These are phyloP conservation scores for Rhinopomastus cyanomelas DNA, from an alignment of 2,113 vertebrate species.

Conservation along the genomic window DNA sequence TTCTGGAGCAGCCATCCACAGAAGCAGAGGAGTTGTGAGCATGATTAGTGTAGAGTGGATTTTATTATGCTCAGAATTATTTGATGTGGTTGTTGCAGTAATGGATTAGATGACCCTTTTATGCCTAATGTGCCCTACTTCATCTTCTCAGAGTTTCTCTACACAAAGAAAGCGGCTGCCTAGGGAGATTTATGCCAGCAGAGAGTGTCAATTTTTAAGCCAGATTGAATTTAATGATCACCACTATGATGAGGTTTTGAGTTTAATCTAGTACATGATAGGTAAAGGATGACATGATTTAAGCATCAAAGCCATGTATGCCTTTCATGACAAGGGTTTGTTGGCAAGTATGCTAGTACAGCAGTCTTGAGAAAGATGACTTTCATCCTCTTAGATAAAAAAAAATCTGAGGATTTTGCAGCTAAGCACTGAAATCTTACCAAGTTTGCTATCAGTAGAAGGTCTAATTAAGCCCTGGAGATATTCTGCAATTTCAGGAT, in stretches of 20 bases:
- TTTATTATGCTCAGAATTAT: not conserved
- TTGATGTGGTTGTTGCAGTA: not conserved
- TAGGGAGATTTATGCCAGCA: not conserved
- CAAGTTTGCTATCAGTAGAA: not conserved
- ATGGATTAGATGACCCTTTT: not conserved
- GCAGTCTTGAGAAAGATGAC: not conserved
- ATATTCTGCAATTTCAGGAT: not conserved
- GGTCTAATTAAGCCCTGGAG: not conserved
- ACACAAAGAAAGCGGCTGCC: not conserved
- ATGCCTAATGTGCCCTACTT: not conserved
- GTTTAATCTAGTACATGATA: not conserved
- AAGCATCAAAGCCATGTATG: not conserved
- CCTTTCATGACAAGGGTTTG: not conserved
- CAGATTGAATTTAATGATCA: constrained; percentile 14
- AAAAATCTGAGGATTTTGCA: not conserved
- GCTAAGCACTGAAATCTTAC: not conserved
- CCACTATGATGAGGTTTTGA: constrained; percentile 11
- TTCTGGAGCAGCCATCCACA: not conserved
- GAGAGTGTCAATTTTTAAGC: not conserved
- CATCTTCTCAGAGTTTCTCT: not conserved
- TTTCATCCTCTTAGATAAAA: constrained; percentile 1
- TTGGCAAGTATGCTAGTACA: not conserved
- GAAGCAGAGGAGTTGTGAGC: not conserved
- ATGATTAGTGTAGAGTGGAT: not conserved
- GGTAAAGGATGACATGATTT: not conserved